A percentile compares a stretch with the other conserved stretches of the same genome.
phyloP scores from a whole-genome alignment of 2,797 vertebrate genomes.

The Lateolabrax maculatus region DNA sequence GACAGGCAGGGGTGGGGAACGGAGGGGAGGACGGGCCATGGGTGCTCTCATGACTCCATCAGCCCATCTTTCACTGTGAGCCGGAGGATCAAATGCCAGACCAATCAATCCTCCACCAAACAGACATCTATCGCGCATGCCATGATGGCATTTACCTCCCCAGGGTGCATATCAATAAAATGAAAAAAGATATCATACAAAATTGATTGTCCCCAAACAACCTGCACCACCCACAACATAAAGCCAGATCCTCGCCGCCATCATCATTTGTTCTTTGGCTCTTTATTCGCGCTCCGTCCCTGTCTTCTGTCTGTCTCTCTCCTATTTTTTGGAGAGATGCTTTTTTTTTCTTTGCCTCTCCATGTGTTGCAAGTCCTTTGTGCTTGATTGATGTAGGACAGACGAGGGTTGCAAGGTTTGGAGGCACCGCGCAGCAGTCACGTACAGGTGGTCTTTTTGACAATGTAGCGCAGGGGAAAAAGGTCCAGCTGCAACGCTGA shows the following conservation, averaged over 20 bases:
- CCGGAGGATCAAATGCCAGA: constrained; percentile 83
- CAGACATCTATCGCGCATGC: constrained; percentile 64
- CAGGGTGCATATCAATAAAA: constrained; percentile 75
- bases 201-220: constrained; percentile 66
- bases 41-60: constrained; percentile 59
- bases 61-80: constrained; percentile 70
- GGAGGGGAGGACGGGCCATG: not conserved
- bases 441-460: not conserved
- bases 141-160: constrained; percentile 78
- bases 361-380: constrained; percentile 20
- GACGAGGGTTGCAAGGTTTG: not conserved
- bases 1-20: not conserved
- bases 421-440: not conserved
- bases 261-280: constrained; percentile 22
- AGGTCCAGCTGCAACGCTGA: constrained; percentile 64
- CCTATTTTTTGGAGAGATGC: not conserved
- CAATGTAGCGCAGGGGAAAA: constrained; percentile 39
- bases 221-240: constrained; percentile 45
- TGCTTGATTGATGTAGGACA: constrained; percentile 37
- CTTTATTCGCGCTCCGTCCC: constrained; percentile 34
- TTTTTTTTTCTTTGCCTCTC: not conserved
- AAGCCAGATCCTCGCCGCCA: constrained; percentile 9
- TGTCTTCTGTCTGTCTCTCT: constrained; percentile 31
- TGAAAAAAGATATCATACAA: constrained; percentile 74
- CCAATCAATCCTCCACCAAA: constrained; percentile 79